Base-by-base conservation (phyloP, 2,888 invertebrate genomes). In the Meiosimyza decipiens region DNA sequence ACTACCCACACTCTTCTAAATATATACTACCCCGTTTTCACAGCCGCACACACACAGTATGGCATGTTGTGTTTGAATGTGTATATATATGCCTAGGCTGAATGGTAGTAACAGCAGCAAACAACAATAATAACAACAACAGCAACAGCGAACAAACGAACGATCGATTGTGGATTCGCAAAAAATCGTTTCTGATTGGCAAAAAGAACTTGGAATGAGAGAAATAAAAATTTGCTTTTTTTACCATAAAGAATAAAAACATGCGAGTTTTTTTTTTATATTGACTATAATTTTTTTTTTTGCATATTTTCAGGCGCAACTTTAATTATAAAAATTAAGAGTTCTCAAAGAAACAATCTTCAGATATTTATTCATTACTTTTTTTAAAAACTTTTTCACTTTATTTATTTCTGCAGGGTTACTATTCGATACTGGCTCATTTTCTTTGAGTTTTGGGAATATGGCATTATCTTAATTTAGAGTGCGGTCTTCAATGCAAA, bases 161-260 rank as follows among this genome's bases (percentile, higher is more conserved):
- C 49, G 68, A 69, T 69, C 68, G 68, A 69, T 60, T 69, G 59
- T n/a, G 28, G 50, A 50, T 13, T 18, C 51, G 64, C 40, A 64
- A 64, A 64, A 64, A 64, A 64, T 51, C 64, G n/a, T 51, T 51
- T 51, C 64, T 64, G 64, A 64, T 64, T 64, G 64, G 64, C 64
- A 64, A 64, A 28, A 64, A 51, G 18, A 16, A 22, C 51, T 64
- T 22, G 63, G 49, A 40, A 47, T 63, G 63, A 49, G 62, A 47
- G 49, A 40, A 63, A 63, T 57, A 28, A 13, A 28, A 6, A 57
- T 15, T 18, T 28, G 9, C 28, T 9, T 55, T 55, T 18, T 57
- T 5, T 18, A 16, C 28, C 57, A 16, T 28, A 40, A 40, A 40
- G 9, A 6, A 40, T 40, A 40, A 40, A 40, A 40, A 40, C 40